Percentiles rank a stretch among this genome's conserved stretches.
These are phyloP conservation scores for Oncorhynchus tshawytscha DNA, from an alignment of 2,113 vertebrate species.

Conservation along the genomic window DNA sequence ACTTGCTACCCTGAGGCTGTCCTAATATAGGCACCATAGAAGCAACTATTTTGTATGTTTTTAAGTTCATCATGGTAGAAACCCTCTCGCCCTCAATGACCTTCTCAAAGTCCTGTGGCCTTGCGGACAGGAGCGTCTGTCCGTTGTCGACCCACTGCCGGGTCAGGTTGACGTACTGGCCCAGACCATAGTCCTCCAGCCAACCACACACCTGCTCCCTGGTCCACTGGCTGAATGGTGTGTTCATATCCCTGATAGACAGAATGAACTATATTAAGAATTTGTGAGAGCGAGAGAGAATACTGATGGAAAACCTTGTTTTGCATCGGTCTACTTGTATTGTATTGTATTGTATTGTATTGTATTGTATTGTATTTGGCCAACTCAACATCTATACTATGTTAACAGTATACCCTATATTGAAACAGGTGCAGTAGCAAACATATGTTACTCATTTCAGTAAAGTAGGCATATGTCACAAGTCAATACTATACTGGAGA, in stretches of 20 bases:
- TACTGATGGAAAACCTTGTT: no score
- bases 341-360: no score
- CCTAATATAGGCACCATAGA: background rate
- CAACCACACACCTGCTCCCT: slow-evolving; percentile 93
- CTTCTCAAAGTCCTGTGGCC: slow-evolving; percentile 95
- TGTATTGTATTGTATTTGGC: no score
- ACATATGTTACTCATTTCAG: no score
- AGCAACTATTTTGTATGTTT: background rate
- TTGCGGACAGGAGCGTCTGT: slow-evolving; percentile 88
- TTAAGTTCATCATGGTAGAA: background rate
- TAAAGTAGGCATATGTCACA: no score
- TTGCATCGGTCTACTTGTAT: no score
- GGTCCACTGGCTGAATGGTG: slow-evolving; percentile 92
- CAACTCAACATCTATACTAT: no score
- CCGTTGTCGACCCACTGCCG: slow-evolving; percentile 93
- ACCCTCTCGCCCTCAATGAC: slow-evolving; percentile 59
- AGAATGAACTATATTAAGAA: background rate
- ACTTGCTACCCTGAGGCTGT: no score
- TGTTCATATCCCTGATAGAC: slow-evolving; percentile 69
- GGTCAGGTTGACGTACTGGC: slow-evolving; percentile 90
- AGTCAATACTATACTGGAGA: no score
- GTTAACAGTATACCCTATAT: no score
- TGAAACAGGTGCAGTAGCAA: no score
- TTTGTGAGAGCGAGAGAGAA: no score
- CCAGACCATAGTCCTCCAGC: slow-evolving; percentile 91